Conservation (phyloP, 1,140 invertebrate species). For the Tribolium castaneum region DNA sequence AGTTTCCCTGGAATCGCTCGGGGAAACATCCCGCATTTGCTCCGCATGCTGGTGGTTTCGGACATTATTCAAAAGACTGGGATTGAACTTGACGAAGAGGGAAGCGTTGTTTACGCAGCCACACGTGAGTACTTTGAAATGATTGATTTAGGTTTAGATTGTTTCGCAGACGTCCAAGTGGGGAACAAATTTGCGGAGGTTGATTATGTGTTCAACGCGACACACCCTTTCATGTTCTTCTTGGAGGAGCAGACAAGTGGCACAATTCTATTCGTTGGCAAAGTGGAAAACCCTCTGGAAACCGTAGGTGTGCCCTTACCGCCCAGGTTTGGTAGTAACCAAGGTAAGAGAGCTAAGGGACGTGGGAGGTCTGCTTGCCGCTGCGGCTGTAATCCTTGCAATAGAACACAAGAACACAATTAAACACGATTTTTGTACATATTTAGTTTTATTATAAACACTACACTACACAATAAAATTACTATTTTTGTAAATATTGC, state of each 20-base stretch:
- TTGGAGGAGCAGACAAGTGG: conserved; percentile 79
- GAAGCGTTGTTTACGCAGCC: conserved; percentile 80
- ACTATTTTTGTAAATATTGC: neutral
- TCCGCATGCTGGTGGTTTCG: conserved; percentile 72
- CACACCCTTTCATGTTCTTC: conserved; percentile 83
- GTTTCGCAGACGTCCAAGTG: conserved; percentile 71
- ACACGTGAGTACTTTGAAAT: conserved; percentile 70
- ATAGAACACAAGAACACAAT: neutral
- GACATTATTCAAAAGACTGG: conserved; percentile 84
- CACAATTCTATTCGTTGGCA: conserved; percentile 79
- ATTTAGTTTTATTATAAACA: neutral
- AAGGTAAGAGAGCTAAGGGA: conserved; percentile 11
- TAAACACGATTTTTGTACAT: neutral
- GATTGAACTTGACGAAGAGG: conserved; percentile 86
- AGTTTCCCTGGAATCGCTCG: conserved; percentile 74
- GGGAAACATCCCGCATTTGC: conserved; percentile 63
- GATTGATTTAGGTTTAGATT: conserved; percentile 35
- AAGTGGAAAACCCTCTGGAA: conserved; percentile 72
- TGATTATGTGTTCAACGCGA: conserved; percentile 71
- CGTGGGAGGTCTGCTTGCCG: conserved; percentile 6
- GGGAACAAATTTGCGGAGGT: conserved; percentile 78
- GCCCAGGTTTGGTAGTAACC: neutral
- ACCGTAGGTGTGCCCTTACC: conserved; percentile 36
- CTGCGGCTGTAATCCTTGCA: neutral
- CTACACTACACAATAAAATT: neutral